Percentiles rank a stretch among this genome's conserved stretches.
Conservation (phyloP, 2,113 vertebrate genomes). For the Corythornis madagascariensis region DNA sequence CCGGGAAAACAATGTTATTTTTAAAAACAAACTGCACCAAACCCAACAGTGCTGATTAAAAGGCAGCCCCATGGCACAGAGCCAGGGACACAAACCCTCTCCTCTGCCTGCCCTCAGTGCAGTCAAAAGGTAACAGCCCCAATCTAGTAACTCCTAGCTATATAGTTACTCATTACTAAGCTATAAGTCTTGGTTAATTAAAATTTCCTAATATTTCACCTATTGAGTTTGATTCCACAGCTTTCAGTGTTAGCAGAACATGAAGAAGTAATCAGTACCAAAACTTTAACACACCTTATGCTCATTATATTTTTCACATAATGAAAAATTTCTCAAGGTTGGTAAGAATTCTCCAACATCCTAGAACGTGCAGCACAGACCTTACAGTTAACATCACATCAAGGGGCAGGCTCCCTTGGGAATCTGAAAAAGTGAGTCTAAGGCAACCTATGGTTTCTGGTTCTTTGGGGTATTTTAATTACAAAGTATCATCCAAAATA, state of each 20-base stretch:
- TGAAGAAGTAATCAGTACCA: neutral
- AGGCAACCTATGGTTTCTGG: neutral
- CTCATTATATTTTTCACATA: neutral
- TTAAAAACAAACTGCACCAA: neutral
- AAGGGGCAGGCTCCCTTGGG: neutral
- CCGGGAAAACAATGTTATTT: neutral
- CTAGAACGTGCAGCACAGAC: neutral
- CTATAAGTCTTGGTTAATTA: neutral
- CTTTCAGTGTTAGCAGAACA: neutral
- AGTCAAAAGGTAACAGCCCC: neutral
- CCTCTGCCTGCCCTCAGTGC: neutral
- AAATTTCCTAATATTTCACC: constrained; percentile 9
- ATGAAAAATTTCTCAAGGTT: neutral
- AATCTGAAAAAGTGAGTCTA: neutral
- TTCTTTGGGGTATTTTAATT: neutral
- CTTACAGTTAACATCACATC: neutral
- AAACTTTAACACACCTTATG: neutral
- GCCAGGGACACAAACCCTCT: neutral
- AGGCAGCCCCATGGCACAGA: neutral
- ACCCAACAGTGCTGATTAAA: neutral
- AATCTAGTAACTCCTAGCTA: neutral
- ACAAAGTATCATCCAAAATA: neutral
- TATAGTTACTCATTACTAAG: neutral
- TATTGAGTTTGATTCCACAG: neutral
- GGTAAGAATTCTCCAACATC: neutral